These are phyloP conservation scores for Centruroides sculpturatus DNA, from an alignment of 1,140 invertebrate species.

Conservation along the genomic window DNA sequence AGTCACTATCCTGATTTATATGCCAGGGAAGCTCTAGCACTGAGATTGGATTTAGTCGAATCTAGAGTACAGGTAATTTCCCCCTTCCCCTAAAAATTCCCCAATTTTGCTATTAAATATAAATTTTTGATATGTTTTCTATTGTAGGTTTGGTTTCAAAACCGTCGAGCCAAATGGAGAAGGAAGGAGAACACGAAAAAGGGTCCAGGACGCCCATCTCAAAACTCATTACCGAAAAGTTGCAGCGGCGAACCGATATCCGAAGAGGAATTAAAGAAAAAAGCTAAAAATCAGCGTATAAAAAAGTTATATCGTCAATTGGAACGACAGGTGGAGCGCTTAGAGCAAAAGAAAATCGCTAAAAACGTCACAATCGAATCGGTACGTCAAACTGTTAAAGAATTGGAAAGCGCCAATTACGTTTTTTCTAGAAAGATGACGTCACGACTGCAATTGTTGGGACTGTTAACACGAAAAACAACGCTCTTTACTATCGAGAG, in stretches of 20 bases:
- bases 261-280: constrained; percentile 52
- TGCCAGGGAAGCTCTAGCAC: constrained; percentile 56
- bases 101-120: too few relatives aligned
- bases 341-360: constrained; percentile 35
- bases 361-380: constrained; percentile 26
- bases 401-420: too few relatives aligned
- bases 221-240: constrained; percentile 94
- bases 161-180: constrained; percentile 96
- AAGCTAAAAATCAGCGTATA: not conserved
- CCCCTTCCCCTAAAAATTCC: too few relatives aligned
- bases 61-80: constrained; percentile 87
- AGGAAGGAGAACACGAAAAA: constrained; percentile 99
- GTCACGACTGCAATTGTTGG: too few relatives aligned
- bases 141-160: constrained; percentile 97
- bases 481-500: too few relatives aligned
- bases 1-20: constrained; percentile 98
- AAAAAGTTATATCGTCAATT: not conserved
- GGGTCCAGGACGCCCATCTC: constrained; percentile 85
- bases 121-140: not conserved
- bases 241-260: constrained; percentile 95
- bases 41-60: constrained; percentile 91
- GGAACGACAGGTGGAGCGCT: not conserved
- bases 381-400: too few relatives aligned
- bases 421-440: too few relatives aligned
- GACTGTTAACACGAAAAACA: too few relatives aligned